phyloP scores from a whole-genome alignment of 2,888 invertebrate genomes.

The Copidosoma aretas region DNA sequence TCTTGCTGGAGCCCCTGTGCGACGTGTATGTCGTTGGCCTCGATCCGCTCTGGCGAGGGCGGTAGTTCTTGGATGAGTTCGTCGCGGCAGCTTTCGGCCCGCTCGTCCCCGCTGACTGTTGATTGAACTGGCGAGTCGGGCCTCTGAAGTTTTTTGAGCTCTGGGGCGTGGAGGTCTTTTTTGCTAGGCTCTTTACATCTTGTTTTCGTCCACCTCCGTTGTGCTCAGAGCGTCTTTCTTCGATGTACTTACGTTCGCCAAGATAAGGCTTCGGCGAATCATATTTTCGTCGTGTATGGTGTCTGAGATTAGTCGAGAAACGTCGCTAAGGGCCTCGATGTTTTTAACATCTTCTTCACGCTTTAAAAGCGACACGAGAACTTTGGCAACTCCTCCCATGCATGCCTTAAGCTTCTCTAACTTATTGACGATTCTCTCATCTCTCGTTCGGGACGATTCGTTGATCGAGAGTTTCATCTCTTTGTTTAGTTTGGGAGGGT shows the following conservation, averaged over 20 bases:
- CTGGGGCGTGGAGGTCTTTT: background rate
- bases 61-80: background rate
- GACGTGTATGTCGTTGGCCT: background rate
- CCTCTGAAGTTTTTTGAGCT: background rate
- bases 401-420: background rate
- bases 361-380: background rate
- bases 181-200: background rate
- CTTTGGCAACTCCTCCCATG: background rate
- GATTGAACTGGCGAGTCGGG: background rate
- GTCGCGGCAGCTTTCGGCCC: background rate
- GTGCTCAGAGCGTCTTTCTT: slow-evolving; percentile 19
- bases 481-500: background rate
- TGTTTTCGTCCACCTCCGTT: background rate
- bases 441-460: no score
- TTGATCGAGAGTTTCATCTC: background rate
- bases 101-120: background rate
- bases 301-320: background rate
- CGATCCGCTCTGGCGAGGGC: background rate
- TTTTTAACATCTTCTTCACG: background rate
- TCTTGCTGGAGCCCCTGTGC: background rate
- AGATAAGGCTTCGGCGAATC: slow-evolving; percentile 17
- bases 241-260: slow-evolving; percentile 21
- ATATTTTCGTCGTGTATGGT: slow-evolving; percentile 1
- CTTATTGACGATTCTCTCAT: background rate
- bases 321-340: background rate